A percentile compares a stretch with the other conserved stretches of the same genome.
These are phyloP conservation scores for Lochmaea crataegi DNA, from an alignment of 2,888 invertebrate genomes.

Conservation along the genomic window DNA sequence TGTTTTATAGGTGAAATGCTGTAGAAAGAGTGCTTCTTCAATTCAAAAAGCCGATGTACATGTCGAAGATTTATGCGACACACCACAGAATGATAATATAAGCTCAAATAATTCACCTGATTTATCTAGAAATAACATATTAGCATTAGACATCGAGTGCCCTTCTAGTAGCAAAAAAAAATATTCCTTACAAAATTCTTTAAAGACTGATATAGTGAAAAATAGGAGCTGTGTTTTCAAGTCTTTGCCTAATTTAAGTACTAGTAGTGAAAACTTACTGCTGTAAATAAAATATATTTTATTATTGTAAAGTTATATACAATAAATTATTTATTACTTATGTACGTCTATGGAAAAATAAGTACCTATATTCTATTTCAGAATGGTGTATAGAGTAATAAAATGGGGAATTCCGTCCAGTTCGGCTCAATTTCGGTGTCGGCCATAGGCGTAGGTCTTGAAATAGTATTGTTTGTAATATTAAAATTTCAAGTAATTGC, in stretches of 20 bases:
- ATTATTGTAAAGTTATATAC: constrained; percentile 42
- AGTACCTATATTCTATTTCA: no score
- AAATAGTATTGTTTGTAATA: no score
- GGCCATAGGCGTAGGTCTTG: no score
- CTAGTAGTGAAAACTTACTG: constrained; percentile 74
- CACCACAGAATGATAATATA: constrained; percentile 44
- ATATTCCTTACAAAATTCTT: constrained; percentile 54
- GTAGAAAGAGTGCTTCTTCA: constrained; percentile 54
- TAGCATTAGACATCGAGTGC: constrained; percentile 67
- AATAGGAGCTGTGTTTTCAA: constrained; percentile 67
- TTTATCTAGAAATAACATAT: constrained; percentile 59
- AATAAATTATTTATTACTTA: constrained; percentile 40
- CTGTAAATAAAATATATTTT: constrained; percentile 60
- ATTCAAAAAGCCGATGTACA: constrained; percentile 58
- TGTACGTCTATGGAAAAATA: neutral
- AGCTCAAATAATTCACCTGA: constrained; percentile 38
- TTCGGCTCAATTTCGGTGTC: no score
- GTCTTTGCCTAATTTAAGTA: constrained; percentile 79
- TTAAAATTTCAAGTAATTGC: no score
- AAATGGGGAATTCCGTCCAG: no score
- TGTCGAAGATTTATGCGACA: constrained; percentile 55
- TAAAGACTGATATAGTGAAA: constrained; percentile 58
- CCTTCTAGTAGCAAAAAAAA: constrained; percentile 59
- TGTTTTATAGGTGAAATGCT: constrained; percentile 45
- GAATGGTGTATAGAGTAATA: no score